Conservation (phyloP, 2,888 invertebrate genomes). For the Hanleya hanleyi region DNA sequence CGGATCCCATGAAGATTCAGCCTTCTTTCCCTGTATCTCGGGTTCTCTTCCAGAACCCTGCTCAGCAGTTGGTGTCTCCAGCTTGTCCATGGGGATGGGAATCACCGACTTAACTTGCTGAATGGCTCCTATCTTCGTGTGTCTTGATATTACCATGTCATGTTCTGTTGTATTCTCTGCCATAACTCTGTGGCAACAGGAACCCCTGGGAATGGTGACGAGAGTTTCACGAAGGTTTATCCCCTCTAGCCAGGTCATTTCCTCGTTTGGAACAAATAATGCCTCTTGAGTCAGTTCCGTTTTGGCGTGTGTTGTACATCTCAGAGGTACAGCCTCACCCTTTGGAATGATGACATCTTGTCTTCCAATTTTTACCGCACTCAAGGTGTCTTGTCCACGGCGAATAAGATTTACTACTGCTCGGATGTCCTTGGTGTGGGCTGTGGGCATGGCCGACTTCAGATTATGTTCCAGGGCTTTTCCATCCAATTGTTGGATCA, state of each 20-base stretch:
- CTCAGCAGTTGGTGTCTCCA: background rate
- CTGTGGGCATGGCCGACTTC: background rate
- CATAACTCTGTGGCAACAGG: background rate
- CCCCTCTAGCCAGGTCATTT: background rate
- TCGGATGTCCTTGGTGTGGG: background rate
- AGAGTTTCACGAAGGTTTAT: background rate
- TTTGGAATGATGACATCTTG: background rate
- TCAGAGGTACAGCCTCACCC: background rate
- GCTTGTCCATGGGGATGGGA: background rate
- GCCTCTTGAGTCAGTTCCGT: no score
- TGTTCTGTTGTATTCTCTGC: background rate
- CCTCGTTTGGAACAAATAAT: no score
- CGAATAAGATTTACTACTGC: background rate
- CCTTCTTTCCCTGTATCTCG: no score
- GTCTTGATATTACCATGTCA: background rate
- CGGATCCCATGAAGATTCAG: no score
- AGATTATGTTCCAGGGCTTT: background rate
- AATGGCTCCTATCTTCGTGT: background rate
- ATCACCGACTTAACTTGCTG: constrained; percentile 1
- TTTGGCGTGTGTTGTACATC: background rate
- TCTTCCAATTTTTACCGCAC: background rate
- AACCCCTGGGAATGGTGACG: background rate
- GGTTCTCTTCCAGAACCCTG: no score
- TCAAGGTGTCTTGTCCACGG: background rate
- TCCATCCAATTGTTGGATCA: background rate